phyloP scores from a whole-genome alignment of 2,888 invertebrate species.

The Cylloceria caligata region DNA sequence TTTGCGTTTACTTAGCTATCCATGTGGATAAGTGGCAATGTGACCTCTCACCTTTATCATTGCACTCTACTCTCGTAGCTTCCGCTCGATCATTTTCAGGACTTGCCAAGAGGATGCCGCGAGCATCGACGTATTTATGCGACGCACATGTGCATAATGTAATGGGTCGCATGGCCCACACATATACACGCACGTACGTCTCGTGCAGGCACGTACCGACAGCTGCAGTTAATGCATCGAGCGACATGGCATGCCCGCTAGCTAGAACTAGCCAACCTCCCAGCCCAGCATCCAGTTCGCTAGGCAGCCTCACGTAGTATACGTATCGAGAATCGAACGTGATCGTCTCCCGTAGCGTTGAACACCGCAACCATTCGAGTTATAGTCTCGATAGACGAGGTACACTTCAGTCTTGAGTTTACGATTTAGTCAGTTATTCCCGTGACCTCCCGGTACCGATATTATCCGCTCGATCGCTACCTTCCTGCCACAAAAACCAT shows the following conservation, averaged over 20 bases:
- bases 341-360: constrained; percentile 21
- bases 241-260: constrained; percentile 64
- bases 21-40: neutral
- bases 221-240: constrained; percentile 83
- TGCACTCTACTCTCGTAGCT: constrained; percentile 7
- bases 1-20: neutral
- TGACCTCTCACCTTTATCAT: constrained; percentile 37
- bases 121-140: constrained; percentile 82
- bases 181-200: constrained; percentile 63
- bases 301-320: constrained; percentile 18
- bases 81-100: constrained; percentile 48
- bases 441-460: neutral
- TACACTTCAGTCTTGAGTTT: constrained; percentile 26
- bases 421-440: constrained; percentile 41
- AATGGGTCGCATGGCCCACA: constrained; percentile 71
- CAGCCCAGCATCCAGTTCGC: constrained; percentile 5
- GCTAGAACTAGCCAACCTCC: constrained; percentile 9
- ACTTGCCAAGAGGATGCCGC: constrained; percentile 35
- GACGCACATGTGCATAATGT: constrained; percentile 82
- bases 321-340: constrained; percentile 55
- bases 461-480: neutral
- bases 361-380: constrained; percentile 21
- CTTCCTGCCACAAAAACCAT: neutral
- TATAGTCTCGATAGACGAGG: constrained; percentile 15
- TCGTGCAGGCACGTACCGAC: constrained; percentile 76